Conservation (phyloP, 2,797 vertebrate species). For the Pseudomugil gertrudae region DNA sequence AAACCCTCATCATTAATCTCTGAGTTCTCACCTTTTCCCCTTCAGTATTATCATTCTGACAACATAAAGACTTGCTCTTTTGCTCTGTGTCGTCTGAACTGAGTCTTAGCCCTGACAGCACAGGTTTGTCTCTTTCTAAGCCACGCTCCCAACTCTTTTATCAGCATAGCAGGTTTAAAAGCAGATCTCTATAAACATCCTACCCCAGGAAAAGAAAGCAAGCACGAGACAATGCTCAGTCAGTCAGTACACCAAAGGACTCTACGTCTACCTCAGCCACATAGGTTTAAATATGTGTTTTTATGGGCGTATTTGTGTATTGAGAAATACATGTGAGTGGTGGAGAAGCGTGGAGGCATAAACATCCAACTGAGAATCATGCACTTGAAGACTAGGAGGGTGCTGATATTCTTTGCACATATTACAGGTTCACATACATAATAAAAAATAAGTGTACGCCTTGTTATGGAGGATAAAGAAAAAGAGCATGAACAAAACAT, state of each 20-base stretch:
- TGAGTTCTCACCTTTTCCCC: conserved; percentile 51
- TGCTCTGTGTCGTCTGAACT: conserved; percentile 35
- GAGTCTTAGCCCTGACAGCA: conserved; percentile 18
- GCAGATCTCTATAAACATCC: conserved; percentile 35
- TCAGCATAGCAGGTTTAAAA: conserved; percentile 28
- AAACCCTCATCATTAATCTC: conserved; percentile 46
- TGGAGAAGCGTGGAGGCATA: conserved; percentile 16
- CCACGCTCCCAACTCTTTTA: conserved; percentile 34
- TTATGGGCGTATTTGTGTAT: conserved; percentile 5
- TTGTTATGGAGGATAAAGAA: neutral
- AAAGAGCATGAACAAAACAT: neutral
- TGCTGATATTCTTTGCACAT: conserved; percentile 15
- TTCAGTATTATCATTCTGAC: conserved; percentile 33
- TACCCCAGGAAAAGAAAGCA: conserved; percentile 28
- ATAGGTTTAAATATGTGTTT: conserved; percentile 13
- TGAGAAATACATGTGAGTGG: neutral
- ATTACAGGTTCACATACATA: conserved; percentile 6
- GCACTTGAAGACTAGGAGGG: conserved; percentile 5
- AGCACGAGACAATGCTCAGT: conserved; percentile 44
- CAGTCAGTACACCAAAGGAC: conserved; percentile 40
- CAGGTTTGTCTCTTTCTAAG: conserved; percentile 27
- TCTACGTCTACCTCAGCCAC: conserved; percentile 19
- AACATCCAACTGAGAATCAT: conserved; percentile 12
- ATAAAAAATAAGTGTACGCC: conserved; percentile 11
- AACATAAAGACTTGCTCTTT: conserved; percentile 47